Evolutionary conservation across 2,797 vertebrate genomes (phyloP).

Genomic region (Moxostoma hubbsi): DNA sequence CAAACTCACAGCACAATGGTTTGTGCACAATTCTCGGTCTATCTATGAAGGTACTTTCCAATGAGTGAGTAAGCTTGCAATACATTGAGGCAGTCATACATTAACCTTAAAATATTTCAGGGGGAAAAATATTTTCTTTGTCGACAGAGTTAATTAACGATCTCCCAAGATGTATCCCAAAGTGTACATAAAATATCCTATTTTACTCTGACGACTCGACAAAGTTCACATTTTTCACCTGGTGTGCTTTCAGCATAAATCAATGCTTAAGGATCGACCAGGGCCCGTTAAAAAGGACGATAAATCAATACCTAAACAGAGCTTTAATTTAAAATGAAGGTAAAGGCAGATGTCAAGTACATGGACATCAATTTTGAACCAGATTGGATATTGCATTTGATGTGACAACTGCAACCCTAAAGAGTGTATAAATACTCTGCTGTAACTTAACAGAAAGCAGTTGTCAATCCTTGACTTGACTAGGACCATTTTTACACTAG

Average conservation of each 20-base stretch:
- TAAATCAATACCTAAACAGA: constrained; percentile 47
- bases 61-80: background rate
- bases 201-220: constrained; percentile 26
- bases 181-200: constrained; percentile 28
- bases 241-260: constrained; percentile 40
- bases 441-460: constrained; percentile 32
- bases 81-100: constrained; percentile 35
- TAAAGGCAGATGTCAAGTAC: constrained; percentile 26
- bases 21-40: background rate
- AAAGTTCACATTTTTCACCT: constrained; percentile 33
- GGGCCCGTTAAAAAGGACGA: constrained; percentile 29
- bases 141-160: constrained; percentile 45
- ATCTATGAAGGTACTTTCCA: background rate
- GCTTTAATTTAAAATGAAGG: constrained; percentile 37
- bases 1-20: background rate
- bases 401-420: constrained; percentile 29
- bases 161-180: constrained; percentile 27
- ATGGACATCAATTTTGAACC: constrained; percentile 25
- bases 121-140: constrained; percentile 14
- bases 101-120: constrained; percentile 26
- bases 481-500: constrained; percentile 29
- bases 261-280: constrained; percentile 29
- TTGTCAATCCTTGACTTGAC: constrained; percentile 27
- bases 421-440: constrained; percentile 25
- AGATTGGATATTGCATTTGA: constrained; percentile 29